A percentile compares a stretch with the other conserved stretches of the same genome.
Evolutionary conservation across 2,797 vertebrate genomes (phyloP).

Genomic region (Fratercula arctica): DNA sequence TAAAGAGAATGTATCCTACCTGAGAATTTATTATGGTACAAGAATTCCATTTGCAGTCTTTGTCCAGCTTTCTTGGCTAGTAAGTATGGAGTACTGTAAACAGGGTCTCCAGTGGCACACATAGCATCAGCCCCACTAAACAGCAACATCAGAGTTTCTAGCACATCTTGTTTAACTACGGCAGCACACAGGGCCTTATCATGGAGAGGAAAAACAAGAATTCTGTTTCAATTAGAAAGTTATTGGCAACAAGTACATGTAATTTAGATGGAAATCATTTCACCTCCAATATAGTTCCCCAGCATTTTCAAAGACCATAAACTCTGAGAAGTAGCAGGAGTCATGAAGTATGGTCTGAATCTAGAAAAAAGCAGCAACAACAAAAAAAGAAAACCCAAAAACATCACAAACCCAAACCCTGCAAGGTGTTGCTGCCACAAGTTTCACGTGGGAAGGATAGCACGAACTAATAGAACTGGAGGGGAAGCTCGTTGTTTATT

Average conservation of each 20-base stretch:
- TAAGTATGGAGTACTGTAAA: slow-evolving; percentile 89
- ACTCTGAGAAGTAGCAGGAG: neutral
- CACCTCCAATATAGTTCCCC: neutral
- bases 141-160: slow-evolving; percentile 89
- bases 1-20: slow-evolving; percentile 72
- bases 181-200: slow-evolving; percentile 88
- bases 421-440: neutral
- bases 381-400: neutral
- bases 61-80: slow-evolving; percentile 92
- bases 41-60: slow-evolving; percentile 94
- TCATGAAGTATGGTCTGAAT: neutral
- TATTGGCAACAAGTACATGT: neutral
- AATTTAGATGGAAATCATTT: neutral
- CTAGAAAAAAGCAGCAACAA: neutral
- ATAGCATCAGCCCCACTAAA: slow-evolving; percentile 94
- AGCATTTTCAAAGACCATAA: neutral
- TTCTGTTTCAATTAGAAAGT: neutral
- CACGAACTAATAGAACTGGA: neutral
- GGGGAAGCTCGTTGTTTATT: neutral
- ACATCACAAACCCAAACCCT: neutral
- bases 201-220: neutral
- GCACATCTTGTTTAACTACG: slow-evolving; percentile 85
- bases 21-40: slow-evolving; percentile 94
- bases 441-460: neutral
- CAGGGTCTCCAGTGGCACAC: slow-evolving; percentile 90